phyloP scores from a whole-genome alignment of 2,113 vertebrate species.

The Petroica traversi region DNA sequence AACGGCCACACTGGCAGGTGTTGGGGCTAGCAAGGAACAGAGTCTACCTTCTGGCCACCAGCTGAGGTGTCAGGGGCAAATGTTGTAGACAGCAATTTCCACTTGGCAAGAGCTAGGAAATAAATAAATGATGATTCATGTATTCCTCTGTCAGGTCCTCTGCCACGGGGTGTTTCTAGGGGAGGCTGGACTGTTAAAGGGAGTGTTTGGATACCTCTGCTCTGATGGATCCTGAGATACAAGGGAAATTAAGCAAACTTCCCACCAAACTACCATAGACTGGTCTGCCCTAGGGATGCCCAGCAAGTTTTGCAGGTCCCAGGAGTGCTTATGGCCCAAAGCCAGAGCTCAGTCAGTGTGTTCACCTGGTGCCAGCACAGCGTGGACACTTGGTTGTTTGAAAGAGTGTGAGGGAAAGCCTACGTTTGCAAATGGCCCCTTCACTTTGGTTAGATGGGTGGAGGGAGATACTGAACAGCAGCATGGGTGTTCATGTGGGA shows the following conservation, averaged over 20 bases:
- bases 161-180: background rate
- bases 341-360: background rate
- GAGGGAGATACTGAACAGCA: background rate
- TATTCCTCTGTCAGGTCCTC: background rate
- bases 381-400: background rate
- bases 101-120: background rate
- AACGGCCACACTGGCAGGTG: too few relatives aligned
- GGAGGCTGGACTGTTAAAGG: background rate
- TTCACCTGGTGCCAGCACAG: background rate
- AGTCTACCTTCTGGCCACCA: rapidly evolving
- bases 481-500: rapidly evolving
- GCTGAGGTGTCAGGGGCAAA: background rate
- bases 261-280: background rate
- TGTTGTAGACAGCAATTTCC: background rate
- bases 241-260: background rate
- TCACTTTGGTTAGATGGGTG: background rate
- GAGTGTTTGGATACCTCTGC: background rate
- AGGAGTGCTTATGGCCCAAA: rapidly evolving
- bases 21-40: background rate
- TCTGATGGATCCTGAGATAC: background rate
- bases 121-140: background rate
- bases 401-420: background rate
- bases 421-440: background rate
- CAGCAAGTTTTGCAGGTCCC: background rate
- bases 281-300: background rate